phyloP scores from a whole-genome alignment of 1,140 invertebrate species.

The Cephus cinctus region DNA sequence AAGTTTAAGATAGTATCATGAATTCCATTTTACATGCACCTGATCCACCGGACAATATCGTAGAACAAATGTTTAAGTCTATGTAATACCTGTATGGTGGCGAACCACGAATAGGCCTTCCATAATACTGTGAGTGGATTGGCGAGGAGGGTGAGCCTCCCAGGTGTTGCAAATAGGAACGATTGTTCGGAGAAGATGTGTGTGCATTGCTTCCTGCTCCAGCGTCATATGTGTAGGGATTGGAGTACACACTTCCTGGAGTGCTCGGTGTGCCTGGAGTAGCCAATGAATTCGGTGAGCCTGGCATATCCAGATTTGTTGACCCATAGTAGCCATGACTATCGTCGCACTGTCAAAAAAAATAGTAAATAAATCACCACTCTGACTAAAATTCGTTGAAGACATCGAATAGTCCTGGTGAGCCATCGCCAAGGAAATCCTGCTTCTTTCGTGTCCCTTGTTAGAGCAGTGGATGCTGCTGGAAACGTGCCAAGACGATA shows the following conservation, averaged over 20 bases:
- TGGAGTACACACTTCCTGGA: slow-evolving; percentile 55
- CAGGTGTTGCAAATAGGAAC: slow-evolving; percentile 27
- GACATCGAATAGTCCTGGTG: no score
- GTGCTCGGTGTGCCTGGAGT: slow-evolving; percentile 59
- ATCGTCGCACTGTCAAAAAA: slow-evolving; percentile 30
- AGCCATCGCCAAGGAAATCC: no score
- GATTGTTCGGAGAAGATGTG: slow-evolving; percentile 29
- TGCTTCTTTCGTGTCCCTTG: no score
- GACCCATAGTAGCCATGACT: slow-evolving; percentile 28
- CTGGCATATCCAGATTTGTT: slow-evolving; percentile 36
- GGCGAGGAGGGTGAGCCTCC: slow-evolving; percentile 30
- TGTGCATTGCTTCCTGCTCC: slow-evolving; percentile 33
- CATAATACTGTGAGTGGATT: slow-evolving; percentile 33
- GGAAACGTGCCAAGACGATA: no score
- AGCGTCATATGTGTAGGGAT: slow-evolving; percentile 39
- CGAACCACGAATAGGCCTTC: slow-evolving; percentile 50
- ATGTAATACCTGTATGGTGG: slow-evolving; percentile 44
- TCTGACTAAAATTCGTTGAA: no score
- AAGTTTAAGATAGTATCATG: background rate
- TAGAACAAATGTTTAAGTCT: background rate
- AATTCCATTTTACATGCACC: background rate
- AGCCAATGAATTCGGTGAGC: slow-evolving; percentile 43
- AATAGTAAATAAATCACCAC: slow-evolving; percentile 11
- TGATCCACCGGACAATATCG: background rate
- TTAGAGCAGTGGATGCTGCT: no score